Evolutionary conservation across 2,797 vertebrate genomes (phyloP).

Genomic region (Channa striata): DNA sequence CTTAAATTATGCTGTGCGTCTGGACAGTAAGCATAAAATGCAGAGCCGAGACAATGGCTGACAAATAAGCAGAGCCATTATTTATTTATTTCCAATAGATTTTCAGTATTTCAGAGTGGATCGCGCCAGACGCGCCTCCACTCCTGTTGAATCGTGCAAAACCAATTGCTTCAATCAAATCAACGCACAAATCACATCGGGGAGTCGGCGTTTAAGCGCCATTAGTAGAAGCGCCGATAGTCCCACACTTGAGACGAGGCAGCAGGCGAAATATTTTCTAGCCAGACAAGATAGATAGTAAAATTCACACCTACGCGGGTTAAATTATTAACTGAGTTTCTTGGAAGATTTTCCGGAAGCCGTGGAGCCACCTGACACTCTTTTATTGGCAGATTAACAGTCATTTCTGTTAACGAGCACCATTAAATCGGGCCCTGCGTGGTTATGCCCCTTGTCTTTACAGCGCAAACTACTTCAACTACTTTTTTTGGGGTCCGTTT

Average conservation of each 20-base stretch:
- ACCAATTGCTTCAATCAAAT: constrained; percentile 47
- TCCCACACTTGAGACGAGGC: constrained; percentile 10
- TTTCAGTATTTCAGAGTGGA: constrained; percentile 18
- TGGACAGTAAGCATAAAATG: constrained; percentile 47
- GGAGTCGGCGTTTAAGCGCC: constrained; percentile 39
- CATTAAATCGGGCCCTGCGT: constrained; percentile 82
- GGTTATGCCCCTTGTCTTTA: constrained; percentile 84
- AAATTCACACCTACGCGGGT: constrained; percentile 41
- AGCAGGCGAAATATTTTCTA: constrained; percentile 15
- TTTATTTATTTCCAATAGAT: constrained; percentile 13
- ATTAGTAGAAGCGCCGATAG: constrained; percentile 36
- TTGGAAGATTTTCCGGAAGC: constrained; percentile 14
- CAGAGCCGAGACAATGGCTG: constrained; percentile 45
- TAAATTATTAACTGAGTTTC: constrained; percentile 51
- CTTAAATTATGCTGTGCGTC: constrained; percentile 55
- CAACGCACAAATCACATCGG: background rate
- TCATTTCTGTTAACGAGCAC: constrained; percentile 87
- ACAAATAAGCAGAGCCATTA: constrained; percentile 60
- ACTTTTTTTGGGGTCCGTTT: constrained; percentile 79
- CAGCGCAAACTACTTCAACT: constrained; percentile 82
- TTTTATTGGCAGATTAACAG: constrained; percentile 86
- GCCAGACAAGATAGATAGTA: constrained; percentile 33
- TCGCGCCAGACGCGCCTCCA: background rate
- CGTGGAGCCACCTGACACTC: constrained; percentile 50
- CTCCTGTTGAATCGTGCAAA: constrained; percentile 18